Percentiles rank a stretch among this genome's conserved stretches.
Conservation (phyloP, 2,113 vertebrate species). For the Perca flavescens region DNA sequence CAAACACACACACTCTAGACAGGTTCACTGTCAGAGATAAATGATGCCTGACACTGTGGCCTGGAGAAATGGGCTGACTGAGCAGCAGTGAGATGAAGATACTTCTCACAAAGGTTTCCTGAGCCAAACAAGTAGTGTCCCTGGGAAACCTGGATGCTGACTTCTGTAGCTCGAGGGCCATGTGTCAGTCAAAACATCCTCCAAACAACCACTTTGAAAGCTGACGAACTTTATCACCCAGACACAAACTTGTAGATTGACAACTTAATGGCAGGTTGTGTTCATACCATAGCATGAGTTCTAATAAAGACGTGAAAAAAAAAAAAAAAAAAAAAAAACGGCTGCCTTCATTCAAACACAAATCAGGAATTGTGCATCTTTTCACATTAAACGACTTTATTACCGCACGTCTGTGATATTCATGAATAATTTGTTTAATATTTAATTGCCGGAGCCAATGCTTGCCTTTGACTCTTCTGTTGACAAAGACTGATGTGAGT, state of each 20-base stretch:
- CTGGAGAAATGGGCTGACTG: constrained; percentile 74
- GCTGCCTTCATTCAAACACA: constrained; percentile 50
- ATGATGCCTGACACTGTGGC: constrained; percentile 79
- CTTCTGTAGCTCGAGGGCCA: constrained; percentile 75
- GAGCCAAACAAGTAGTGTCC: constrained; percentile 81
- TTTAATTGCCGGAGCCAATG: constrained; percentile 68
- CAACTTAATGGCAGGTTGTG: constrained; percentile 73
- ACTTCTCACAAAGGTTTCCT: constrained; percentile 79
- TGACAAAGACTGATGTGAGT: constrained; percentile 82
- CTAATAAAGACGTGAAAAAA: not conserved
- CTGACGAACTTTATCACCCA: constrained; percentile 72
- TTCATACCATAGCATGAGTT: constrained; percentile 1
- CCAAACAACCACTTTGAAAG: constrained; percentile 76
- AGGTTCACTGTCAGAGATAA: constrained; percentile 77
- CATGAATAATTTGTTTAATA: constrained; percentile 71
- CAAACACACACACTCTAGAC: constrained; percentile 50
- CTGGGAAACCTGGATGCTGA: constrained; percentile 72
- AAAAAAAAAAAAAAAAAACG: too few relatives aligned
- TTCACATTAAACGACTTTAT: constrained; percentile 52
- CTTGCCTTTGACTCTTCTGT: constrained; percentile 73
- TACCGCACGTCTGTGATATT: constrained; percentile 49
- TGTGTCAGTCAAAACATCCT: constrained; percentile 80
- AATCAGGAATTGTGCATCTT: constrained; percentile 57
- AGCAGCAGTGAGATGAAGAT: constrained; percentile 78
- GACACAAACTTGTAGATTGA: constrained; percentile 74